phyloP scores from a whole-genome alignment of 2,797 vertebrate species.

The Parotocinclus haroldoi region DNA sequence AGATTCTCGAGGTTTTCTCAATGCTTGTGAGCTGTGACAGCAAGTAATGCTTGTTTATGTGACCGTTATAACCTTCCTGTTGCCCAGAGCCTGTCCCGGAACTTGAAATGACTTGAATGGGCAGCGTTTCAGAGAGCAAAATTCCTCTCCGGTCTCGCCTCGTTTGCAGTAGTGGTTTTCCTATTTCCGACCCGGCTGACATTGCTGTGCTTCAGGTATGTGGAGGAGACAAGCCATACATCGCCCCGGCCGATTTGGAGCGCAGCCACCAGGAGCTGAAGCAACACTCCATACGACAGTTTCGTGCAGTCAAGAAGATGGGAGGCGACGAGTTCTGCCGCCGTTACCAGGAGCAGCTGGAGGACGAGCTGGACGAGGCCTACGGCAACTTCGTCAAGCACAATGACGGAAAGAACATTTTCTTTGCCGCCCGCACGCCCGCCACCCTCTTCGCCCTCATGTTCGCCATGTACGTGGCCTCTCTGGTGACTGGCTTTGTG shows the following conservation, averaged over 20 bases:
- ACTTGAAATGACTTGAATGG: too few relatives aligned
- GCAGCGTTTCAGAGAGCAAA: too few relatives aligned
- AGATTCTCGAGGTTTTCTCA: too few relatives aligned
- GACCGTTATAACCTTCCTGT: too few relatives aligned
- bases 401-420: slow-evolving; percentile 98
- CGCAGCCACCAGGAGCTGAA: slow-evolving; percentile 82
- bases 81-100: too few relatives aligned
- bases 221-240: slow-evolving; percentile 93
- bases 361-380: slow-evolving; percentile 84
- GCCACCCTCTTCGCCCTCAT: slow-evolving; percentile 94
- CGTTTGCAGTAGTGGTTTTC: too few relatives aligned
- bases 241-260: slow-evolving; percentile 88
- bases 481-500: slow-evolving; percentile 87
- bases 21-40: too few relatives aligned
- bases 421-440: slow-evolving; percentile 92
- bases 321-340: slow-evolving; percentile 95
- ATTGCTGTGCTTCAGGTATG: slow-evolving; percentile 76
- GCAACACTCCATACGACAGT: slow-evolving; percentile 77
- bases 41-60: too few relatives aligned
- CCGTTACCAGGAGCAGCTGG: slow-evolving; percentile 91
- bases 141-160: too few relatives aligned
- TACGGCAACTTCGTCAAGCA: slow-evolving; percentile 91
- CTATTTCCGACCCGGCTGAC: too few relatives aligned
- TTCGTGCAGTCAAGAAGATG: slow-evolving; percentile 95
- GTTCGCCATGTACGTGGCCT: slow-evolving; percentile 91